These are phyloP conservation scores for Tonatia bakeri DNA, from an alignment of 2,113 vertebrate species.

Conservation along the genomic window DNA sequence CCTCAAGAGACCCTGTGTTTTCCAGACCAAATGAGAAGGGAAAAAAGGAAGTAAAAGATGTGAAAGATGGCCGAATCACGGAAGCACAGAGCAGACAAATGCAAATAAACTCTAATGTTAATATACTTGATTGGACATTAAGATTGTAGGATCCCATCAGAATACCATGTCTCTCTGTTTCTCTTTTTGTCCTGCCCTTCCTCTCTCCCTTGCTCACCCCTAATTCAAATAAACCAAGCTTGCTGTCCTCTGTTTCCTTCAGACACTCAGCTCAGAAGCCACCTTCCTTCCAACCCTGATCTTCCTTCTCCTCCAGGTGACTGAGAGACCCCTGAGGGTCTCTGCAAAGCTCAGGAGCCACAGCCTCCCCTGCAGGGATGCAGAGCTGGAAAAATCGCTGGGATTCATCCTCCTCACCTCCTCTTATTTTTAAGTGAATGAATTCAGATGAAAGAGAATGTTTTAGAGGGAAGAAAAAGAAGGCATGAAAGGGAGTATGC, in stretches of 20 bases:
- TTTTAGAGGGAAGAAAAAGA: not conserved
- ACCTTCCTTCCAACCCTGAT: not conserved
- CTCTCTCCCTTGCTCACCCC: fast-evolving
- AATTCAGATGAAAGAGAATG: not conserved
- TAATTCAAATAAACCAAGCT: not conserved
- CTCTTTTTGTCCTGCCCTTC: not conserved
- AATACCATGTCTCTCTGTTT: not conserved
- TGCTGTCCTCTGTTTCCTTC: not conserved
- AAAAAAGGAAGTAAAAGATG: not conserved
- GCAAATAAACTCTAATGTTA: not conserved
- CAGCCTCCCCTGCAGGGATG: not conserved
- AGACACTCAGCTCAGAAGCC: not conserved
- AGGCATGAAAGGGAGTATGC: not conserved
- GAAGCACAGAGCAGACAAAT: not conserved
- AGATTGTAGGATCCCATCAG: not conserved
- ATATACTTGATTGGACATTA: not conserved
- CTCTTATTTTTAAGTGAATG: constrained; percentile 10
- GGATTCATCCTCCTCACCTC: not conserved
- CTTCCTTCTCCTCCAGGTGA: not conserved
- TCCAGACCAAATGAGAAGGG: not conserved
- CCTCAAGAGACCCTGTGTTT: not conserved
- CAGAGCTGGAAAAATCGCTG: not conserved
- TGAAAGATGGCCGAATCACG: not conserved
- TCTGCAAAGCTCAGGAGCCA: not conserved
- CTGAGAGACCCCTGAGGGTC: not conserved